Conservation (phyloP, 2,797 vertebrate genomes). For the Tadarida brasiliensis region DNA sequence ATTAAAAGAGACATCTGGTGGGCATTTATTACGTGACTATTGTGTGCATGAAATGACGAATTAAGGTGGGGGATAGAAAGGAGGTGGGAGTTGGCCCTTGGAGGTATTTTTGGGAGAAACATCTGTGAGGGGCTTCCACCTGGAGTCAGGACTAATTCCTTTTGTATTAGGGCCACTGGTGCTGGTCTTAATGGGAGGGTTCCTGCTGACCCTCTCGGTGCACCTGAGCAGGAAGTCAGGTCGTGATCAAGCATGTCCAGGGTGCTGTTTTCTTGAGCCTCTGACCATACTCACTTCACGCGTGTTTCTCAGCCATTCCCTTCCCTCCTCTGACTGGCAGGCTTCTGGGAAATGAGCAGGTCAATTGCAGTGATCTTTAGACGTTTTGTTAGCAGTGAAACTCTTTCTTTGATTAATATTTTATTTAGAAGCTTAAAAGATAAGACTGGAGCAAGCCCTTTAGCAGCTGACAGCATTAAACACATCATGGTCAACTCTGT, state of each 20-base stretch:
- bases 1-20: conserved; percentile 59
- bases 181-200: background rate
- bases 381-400: background rate
- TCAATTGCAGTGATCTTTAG: background rate
- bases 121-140: background rate
- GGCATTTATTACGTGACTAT: background rate
- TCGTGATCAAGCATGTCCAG: fast-evolving
- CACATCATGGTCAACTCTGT: background rate
- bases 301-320: fast-evolving
- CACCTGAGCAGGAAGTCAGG: background rate
- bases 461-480: background rate
- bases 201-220: background rate
- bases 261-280: background rate
- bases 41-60: background rate
- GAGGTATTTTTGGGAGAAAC: background rate
- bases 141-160: background rate
- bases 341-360: background rate
- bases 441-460: background rate
- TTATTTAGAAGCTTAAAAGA: conserved; percentile 35
- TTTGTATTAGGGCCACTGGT: background rate
- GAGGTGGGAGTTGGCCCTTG: background rate
- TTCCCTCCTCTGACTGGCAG: background rate
- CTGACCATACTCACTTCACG: background rate
- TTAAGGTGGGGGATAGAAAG: conserved; percentile 25
- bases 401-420: conserved; percentile 6